Base-by-base conservation (phyloP, 2,797 vertebrate species). In the Enteromius afrohamiltoni region DNA sequence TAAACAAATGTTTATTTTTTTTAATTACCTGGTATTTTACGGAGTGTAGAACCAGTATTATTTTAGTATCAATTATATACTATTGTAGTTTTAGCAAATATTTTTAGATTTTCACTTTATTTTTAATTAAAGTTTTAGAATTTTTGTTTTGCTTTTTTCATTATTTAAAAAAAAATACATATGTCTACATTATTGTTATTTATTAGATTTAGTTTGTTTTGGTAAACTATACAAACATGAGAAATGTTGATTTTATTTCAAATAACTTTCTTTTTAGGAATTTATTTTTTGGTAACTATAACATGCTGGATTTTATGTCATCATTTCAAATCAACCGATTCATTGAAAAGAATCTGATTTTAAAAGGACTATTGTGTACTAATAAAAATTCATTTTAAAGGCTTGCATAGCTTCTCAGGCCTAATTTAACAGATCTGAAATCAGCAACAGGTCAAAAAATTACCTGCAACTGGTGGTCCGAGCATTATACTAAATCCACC, bases 401-500 rank as follows among this genome's bases (percentile, higher is more conserved):
- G 40, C 40, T 29, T 64, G 40, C 42, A 62, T 21, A 13, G 21
- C 7, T 2, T 58, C 73, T 58, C 19, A 76, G 7, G 7, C 6
- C 13, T 49, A n/a, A 49, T n/a, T n/a, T 8, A 49, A 78, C 26
- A 31, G 8, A 45, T 23, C 47, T 51, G 53, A 37, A 55, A 11
- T n/a, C 13, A 13, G 11, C 4, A 42, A 14, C 34, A 45, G n/a
- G n/a, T 70, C 7, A 21, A 31, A 64, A 68, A 69, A 5, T 95
- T 95, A 96, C 96, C 96, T 92, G 96, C 93, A 84, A 96, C 93
- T 29, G 96, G 96, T 70, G 96, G 95, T 85, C 96, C 96, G 0
- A 97, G 95, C 90, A 96, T 95, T 83, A 96, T 96, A 79, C 96
- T 96, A 77, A 96, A 92, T 87, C 96, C 96, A 85, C 96, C 95